Percentiles rank a stretch among this genome's conserved stretches.
These are phyloP conservation scores for Charadrius vociferus DNA, from an alignment of 2,113 vertebrate species.

Conservation along the genomic window DNA sequence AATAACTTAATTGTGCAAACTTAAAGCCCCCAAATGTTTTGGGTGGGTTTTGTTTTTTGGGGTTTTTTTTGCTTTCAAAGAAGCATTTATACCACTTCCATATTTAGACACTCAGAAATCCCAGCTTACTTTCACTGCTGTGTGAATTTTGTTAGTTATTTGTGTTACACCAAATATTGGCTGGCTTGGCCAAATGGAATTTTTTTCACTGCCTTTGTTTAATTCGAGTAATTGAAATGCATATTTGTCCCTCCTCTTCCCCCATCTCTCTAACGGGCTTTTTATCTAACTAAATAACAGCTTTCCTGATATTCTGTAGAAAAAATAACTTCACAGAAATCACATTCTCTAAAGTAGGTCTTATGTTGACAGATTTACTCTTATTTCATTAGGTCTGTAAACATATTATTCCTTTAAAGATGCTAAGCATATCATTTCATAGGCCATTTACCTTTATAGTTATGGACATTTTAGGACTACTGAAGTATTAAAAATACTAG, in stretches of 20 bases:
- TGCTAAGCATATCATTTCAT: slow-evolving; percentile 11
- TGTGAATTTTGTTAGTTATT: background rate
- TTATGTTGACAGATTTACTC: slow-evolving; percentile 33
- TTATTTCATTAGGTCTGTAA: slow-evolving; percentile 30
- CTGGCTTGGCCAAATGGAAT: background rate
- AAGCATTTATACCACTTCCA: background rate
- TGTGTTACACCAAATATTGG: background rate
- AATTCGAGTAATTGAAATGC: slow-evolving; percentile 39
- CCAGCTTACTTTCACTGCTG: background rate
- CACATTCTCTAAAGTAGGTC: background rate
- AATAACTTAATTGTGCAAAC: background rate
- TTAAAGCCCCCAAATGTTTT: background rate
- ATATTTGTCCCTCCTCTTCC: background rate
- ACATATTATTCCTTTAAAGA: slow-evolving; percentile 33
- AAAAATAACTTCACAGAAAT: slow-evolving; percentile 16
- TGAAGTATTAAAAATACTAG: slow-evolving; percentile 29
- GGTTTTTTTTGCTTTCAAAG: background rate
- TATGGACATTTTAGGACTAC: slow-evolving; percentile 38
- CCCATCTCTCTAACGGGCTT: background rate
- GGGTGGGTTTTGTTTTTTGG: too few species aligned
- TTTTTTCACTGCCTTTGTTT: background rate
- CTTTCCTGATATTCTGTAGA: background rate
- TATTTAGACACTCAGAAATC: background rate
- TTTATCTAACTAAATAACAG: slow-evolving; percentile 15
- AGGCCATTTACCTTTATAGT: slow-evolving; percentile 56